phyloP scores from a whole-genome alignment of 2,797 vertebrate genomes.

The Glyptemys insculpta region DNA sequence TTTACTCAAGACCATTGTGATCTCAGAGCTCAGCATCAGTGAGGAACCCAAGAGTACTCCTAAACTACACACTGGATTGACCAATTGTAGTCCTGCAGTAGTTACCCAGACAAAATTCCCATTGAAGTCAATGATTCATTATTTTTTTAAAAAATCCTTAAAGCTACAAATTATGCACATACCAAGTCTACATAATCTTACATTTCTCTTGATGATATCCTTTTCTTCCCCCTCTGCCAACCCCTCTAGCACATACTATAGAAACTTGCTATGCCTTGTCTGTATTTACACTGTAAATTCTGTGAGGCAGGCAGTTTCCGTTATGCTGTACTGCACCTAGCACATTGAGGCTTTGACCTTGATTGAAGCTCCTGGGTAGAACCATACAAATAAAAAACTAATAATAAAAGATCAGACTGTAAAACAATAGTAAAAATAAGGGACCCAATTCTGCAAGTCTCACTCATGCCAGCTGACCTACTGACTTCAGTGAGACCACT shows the following conservation, averaged over 20 bases:
- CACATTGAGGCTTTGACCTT: background rate
- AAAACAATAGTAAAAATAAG: too few species aligned
- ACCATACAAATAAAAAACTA: background rate
- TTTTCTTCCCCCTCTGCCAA: constrained; percentile 7
- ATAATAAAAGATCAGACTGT: too few species aligned
- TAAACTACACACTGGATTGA: too few species aligned
- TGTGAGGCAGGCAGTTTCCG: background rate
- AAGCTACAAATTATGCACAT: constrained; percentile 40
- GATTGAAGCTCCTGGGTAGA: background rate
- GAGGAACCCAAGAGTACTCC: too few species aligned
- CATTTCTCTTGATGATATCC: constrained; percentile 20
- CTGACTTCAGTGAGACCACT: too few species aligned
- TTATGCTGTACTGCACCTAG: constrained; percentile 9
- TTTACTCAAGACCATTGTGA: too few species aligned
- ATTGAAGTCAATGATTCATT: constrained; percentile 52
- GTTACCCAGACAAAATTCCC: constrained; percentile 58
- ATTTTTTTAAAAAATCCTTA: constrained; percentile 16
- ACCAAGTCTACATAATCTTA: constrained; percentile 35
- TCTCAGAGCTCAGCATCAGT: too few species aligned
- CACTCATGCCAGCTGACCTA: too few species aligned
- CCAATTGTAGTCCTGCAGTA: background rate
- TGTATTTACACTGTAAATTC: constrained; percentile 27
- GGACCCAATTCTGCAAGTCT: too few species aligned
- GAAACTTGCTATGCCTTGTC: constrained; percentile 49
- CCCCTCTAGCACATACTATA: background rate